Base-by-base conservation (phyloP, 2,797 vertebrate species). In the Dipus sagitta region DNA sequence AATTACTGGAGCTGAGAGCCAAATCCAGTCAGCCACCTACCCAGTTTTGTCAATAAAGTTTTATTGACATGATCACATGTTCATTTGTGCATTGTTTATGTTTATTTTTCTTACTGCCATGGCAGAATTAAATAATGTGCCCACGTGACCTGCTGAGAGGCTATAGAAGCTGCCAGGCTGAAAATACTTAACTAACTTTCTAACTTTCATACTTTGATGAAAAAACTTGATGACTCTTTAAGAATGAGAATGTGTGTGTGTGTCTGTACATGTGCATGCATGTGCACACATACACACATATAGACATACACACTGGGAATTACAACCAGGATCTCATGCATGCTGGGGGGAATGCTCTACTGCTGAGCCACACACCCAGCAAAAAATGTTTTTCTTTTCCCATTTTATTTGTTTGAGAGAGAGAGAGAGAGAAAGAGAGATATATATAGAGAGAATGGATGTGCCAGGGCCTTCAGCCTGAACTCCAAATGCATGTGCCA, bases 1-100 rank as follows among this genome's bases (percentile, higher is more conserved):
- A 72, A 52, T 17, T 38, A 26, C 23, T 6, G 11, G 11, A 2
- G 12, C 28, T 30, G 58, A 20, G 2, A 71, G 23, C 13, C 74
- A 70, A 34, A 92, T 90, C n/a, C 30, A 52, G 26, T 23, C 20
- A 14, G 14, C 2, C 28, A 38, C 30, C 4, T 58, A 72, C 67
- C 34, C 72, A 26, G 2, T 34, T 91, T 54, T 74, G 47, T 76
- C 47, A 92, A 84, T 81, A 77, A 94, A 70, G 17, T 64, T 91
- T 58, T 75, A 86, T 47, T 68, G 71, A 68, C 12, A 70, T 0
- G n/a, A 30, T 9, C 20, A 21, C 15, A 20, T 28, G 1, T 67
- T 70, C 32, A 24, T 75, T 88, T 14, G 9, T 28, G 3, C 20
- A 13, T 72, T 2, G 0, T 42, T 67, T 20, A 1, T 30, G 32